Conservation (phyloP, 1,140 invertebrate species). For the Zaprionus kolodkinae region DNA sequence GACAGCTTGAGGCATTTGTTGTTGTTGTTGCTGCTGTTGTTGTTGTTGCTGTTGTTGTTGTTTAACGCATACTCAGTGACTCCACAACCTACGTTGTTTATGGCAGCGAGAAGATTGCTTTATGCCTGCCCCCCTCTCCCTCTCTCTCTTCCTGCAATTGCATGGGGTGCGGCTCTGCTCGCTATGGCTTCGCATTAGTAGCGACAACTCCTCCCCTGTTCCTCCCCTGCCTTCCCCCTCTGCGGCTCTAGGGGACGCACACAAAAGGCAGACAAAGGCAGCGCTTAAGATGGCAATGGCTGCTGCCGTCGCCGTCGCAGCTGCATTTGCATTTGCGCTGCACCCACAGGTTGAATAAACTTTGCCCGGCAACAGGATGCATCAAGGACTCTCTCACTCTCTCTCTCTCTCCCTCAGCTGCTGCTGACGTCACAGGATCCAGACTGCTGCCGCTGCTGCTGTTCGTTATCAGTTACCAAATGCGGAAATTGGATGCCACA, state of each 20-base stretch:
- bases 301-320: neutral
- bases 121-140: conserved; percentile 18
- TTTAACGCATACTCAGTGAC: conserved; percentile 53
- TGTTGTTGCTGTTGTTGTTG: conserved; percentile 31
- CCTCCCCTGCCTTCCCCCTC: neutral
- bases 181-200: conserved; percentile 49
- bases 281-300: conserved; percentile 19
- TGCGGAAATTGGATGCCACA: conserved; percentile 73
- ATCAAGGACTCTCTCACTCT: conserved; percentile 15
- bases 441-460: neutral
- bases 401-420: neutral
- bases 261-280: conserved; percentile 27
- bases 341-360: conserved; percentile 73
- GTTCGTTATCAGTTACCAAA: conserved; percentile 29
- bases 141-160: neutral
- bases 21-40: conserved; percentile 1
- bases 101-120: conserved; percentile 40
- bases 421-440: conserved; percentile 32
- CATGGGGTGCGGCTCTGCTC: conserved; percentile 36
- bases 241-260: neutral
- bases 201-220: neutral
- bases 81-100: conserved; percentile 41
- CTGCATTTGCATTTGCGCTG: conserved; percentile 36
- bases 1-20: conserved; percentile 41
- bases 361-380: conserved; percentile 55